A percentile compares a stretch with the other conserved stretches of the same genome.
Conservation (phyloP, 1,140 invertebrate species). For the Caerostris extrusa region DNA sequence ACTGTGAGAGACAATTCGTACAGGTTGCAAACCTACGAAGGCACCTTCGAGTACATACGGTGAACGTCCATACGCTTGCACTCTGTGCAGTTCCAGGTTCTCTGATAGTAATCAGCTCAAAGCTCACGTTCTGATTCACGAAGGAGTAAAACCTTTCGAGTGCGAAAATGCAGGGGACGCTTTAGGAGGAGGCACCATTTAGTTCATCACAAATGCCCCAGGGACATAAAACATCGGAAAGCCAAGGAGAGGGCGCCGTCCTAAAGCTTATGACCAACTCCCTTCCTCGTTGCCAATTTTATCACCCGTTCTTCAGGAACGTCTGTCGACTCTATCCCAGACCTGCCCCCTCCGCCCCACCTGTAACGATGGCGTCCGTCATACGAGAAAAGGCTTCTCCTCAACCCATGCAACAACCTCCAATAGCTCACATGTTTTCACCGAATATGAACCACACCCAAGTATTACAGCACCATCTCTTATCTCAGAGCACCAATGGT, state of each 20-base stretch:
- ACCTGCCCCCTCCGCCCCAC: slow-evolving; percentile 33
- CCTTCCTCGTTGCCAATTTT: slow-evolving; percentile 20
- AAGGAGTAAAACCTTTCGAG: slow-evolving; percentile 92
- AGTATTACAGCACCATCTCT: slow-evolving; percentile 55
- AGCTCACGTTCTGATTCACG: slow-evolving; percentile 93
- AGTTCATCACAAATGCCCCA: slow-evolving; percentile 91
- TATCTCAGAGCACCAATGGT: slow-evolving; percentile 59
- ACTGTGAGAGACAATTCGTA: slow-evolving; percentile 95
- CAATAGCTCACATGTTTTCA: slow-evolving; percentile 62
- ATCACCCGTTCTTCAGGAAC: slow-evolving; percentile 40
- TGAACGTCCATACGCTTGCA: slow-evolving; percentile 95
- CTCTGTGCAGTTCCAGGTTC: slow-evolving; percentile 93
- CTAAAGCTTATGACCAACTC: slow-evolving; percentile 78
- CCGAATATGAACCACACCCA: slow-evolving; percentile 71
- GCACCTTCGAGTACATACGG: slow-evolving; percentile 96
- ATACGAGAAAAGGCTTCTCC: slow-evolving; percentile 44
- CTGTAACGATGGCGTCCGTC: slow-evolving; percentile 47
- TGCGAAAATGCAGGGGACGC: slow-evolving; percentile 88
- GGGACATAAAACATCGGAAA: slow-evolving; percentile 80
- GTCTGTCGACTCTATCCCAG: slow-evolving; percentile 25
- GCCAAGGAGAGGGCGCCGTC: slow-evolving; percentile 81
- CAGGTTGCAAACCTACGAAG: slow-evolving; percentile 95
- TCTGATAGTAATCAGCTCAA: slow-evolving; percentile 96
- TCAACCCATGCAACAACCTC: slow-evolving; percentile 28
- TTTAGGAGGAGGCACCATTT: slow-evolving; percentile 92